Base-by-base conservation (phyloP, 2,888 invertebrate species). In the Helobdella robusta region DNA sequence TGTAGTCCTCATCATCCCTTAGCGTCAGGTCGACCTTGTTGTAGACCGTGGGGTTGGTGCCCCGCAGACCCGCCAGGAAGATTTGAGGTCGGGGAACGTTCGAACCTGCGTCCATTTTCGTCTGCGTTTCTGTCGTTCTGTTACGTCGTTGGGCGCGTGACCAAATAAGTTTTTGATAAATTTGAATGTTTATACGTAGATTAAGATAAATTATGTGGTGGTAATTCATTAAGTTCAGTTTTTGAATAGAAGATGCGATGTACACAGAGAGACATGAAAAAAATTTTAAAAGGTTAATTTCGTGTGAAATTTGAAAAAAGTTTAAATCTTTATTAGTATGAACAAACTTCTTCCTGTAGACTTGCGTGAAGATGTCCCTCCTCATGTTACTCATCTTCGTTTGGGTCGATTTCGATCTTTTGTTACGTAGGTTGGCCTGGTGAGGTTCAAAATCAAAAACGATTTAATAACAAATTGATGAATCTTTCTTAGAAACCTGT, bases 371-470 rank as follows among this genome's bases (percentile, higher is more conserved):
- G 32, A 56, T 62, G 50, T 62, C 62, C 32, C 20, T 62, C 20
- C 62, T 25, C 20, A 62, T 44, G 34, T 32, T 62, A 35, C 62
- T 62, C 62, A 62, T 46, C 20, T 62, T 62, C 6, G 62, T 62
- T 30, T 62, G 62, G 18, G 62, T 50, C 2, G 62, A 62, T 25
- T 32, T 44, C n/a, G 62, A 50, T 20, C n/a, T 30, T 30, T 62
- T 62, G 28, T 5, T 48, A 11, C 86, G 86, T 73, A 84, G 83
- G 68, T 82, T 71, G 0, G 88, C 88, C 79, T 88, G 88, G 0
- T 85, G 85, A 8, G 87, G 20, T 59, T n/a, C 25, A 63, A 2
- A 15, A 50, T 0, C 11, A 32, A n/a, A 63, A 32, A 1, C 11
- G 11, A 61, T 18, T 32, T 18, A 11, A 28, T 18, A 11, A n/a